Percentiles rank a stretch among this genome's conserved stretches.
Evolutionary conservation across 2,113 vertebrate genomes (phyloP).

Genomic region (Entelurus aequoreus): DNA sequence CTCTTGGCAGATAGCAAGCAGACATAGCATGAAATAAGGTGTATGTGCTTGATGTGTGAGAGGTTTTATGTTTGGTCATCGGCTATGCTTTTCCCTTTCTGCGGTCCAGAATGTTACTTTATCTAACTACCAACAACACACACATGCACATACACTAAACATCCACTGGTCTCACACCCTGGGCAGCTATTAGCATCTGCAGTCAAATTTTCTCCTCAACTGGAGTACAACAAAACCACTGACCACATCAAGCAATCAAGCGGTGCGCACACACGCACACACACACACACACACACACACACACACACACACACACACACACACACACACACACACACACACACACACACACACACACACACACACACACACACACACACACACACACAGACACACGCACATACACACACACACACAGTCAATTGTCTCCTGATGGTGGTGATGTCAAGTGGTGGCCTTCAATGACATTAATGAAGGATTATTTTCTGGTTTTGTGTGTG

Average conservation of each 20-base stretch:
- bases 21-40: conserved; percentile 9
- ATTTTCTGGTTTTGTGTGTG: conserved; percentile 9
- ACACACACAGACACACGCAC: neutral
- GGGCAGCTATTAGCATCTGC: conserved; percentile 52
- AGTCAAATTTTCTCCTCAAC: conserved; percentile 49
- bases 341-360: conserved; percentile 2
- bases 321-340: neutral
- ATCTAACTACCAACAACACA: conserved; percentile 43
- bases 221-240: conserved; percentile 56
- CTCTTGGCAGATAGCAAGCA: conserved; percentile 5
- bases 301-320: conserved; percentile 7
- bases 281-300: conserved; percentile 1
- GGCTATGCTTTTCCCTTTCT: conserved; percentile 24
- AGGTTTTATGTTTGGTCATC: conserved; percentile 12
- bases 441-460: conserved; percentile 31
- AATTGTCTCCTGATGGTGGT: conserved; percentile 32
- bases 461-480: conserved; percentile 37
- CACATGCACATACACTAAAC: conserved; percentile 6
- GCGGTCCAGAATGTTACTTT: conserved; percentile 52
- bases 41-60: conserved; percentile 3
- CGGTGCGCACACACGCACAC: neutral
- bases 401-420: neutral
- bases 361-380: neutral
- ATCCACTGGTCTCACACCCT: conserved; percentile 33
- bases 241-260: conserved; percentile 38